Base-by-base conservation (phyloP, 2,797 vertebrate genomes). In the Fundulus diaphanus region DNA sequence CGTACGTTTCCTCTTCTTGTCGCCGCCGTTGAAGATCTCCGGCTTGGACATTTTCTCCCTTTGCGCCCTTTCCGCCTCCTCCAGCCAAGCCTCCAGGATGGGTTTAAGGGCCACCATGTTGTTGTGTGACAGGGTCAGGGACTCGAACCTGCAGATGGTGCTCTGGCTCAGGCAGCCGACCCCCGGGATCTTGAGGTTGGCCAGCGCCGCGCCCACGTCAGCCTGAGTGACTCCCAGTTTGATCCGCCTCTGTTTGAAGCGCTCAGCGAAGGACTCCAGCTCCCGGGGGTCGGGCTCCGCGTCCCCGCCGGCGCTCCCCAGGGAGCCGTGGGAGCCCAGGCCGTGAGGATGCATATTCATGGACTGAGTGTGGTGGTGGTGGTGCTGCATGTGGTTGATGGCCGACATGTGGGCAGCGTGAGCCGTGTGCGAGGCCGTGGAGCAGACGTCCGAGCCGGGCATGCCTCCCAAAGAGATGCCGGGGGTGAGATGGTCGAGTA, bases 101-200 rank as follows among this genome's bases (percentile, higher is more conserved):
- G 97, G 97, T 73, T 98, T 98, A 52, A 98, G 96, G 51, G 97
- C 97, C 86, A 98, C 96, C 97, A 98, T 97, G 94, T 98, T 98
- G 90, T 98, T 98, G 91, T 97, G 97, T 29, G 97, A 98, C 83
- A 98, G 92, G 6, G 97, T 97, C 66, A 98, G 96, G n/a, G 97
- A 97, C 90, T 98, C 97, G 85, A 98, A 98, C 86, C 97, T 94
- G 91, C 97, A 98, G 92, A 98, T 98, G 67, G 97, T 98, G 89
- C 97, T 97, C 92, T 98, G 97, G 92, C 97, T 98, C 15, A 98
- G 93, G 76, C 96, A 97, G 12, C 97, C 97, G 9, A 98, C 97
- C 20, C 97, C 97, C 0, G 97, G 97, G 90, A 98, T 97, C 93
- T 98, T 98, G 5, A 98, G 95, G 93, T 97, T 97, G 83, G 96